These are phyloP conservation scores for Tenrec ecaudatus DNA, from an alignment of 2,113 vertebrate species.

Conservation along the genomic window DNA sequence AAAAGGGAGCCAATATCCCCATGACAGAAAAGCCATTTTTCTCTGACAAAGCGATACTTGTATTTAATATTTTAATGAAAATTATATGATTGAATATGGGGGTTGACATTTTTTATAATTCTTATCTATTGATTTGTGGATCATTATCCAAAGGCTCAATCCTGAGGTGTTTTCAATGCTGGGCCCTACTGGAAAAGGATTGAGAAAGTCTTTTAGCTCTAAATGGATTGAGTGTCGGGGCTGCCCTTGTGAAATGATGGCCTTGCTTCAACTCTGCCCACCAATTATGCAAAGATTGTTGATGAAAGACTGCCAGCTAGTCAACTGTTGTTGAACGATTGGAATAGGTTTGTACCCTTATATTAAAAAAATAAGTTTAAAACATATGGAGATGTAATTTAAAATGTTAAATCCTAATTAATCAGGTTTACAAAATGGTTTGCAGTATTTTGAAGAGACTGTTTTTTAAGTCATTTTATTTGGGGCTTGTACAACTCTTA, in stretches of 20 bases:
- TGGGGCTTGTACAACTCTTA: too few species aligned
- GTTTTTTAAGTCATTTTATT: too few species aligned
- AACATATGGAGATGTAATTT: not conserved
- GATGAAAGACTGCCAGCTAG: not conserved
- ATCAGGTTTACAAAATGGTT: not conserved
- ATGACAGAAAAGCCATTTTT: too few species aligned
- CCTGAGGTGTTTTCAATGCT: not conserved
- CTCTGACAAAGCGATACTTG: not conserved
- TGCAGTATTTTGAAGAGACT: not conserved
- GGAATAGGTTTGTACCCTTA: not conserved
- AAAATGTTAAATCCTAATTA: not conserved
- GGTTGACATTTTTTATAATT: not conserved
- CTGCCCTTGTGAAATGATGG: not conserved
- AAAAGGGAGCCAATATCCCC: too few species aligned
- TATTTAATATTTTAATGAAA: conserved; percentile 19
- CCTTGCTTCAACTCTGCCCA: not conserved
- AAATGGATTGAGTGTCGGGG: not conserved
- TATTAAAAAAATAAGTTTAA: not conserved
- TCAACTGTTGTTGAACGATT: not conserved
- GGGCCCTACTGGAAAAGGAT: not conserved
- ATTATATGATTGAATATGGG: not conserved
- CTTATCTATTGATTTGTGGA: not conserved
- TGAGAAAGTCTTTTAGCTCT: not conserved
- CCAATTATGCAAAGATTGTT: not conserved
- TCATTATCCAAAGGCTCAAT: not conserved